These are phyloP conservation scores for Matsumurasca onukii DNA, from an alignment of 1,140 invertebrate species.

Conservation along the genomic window DNA sequence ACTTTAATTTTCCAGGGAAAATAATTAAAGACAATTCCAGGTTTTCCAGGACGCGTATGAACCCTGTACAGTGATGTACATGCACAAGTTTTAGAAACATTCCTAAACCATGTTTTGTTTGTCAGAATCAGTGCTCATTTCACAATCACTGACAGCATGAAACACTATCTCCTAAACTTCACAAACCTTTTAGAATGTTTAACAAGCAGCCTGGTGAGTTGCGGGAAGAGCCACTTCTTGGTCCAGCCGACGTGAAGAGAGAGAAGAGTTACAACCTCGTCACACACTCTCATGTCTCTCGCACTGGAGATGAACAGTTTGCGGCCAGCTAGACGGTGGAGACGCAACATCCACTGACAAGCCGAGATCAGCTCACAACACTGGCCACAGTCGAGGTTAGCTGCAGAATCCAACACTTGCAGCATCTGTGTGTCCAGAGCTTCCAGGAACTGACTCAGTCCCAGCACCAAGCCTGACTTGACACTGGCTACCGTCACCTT, in stretches of 20 bases:
- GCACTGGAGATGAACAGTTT: background rate
- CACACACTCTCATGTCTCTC: background rate
- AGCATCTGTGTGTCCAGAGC: conserved; percentile 2
- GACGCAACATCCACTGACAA: background rate
- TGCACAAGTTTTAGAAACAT: too few species aligned
- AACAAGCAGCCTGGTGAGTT: background rate
- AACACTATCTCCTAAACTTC: background rate
- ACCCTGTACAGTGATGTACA: too few species aligned
- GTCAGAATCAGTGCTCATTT: too few species aligned
- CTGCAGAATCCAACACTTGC: background rate
- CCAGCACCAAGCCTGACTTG: background rate
- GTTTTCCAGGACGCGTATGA: too few species aligned
- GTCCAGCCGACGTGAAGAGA: conserved; percentile 3
- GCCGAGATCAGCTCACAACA: conserved; percentile 15
- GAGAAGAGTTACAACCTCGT: background rate
- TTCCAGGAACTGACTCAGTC: conserved; percentile 12
- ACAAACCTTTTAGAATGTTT: background rate
- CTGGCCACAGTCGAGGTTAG: background rate
- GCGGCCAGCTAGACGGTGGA: background rate
- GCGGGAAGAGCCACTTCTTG: conserved; percentile 5
- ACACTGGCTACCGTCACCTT: conserved; percentile 16
- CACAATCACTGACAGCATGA: too few species aligned
- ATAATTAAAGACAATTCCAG: too few species aligned
- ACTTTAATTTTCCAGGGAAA: too few species aligned
- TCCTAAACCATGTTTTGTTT: too few species aligned